Percentiles rank a stretch among this genome's conserved stretches.
phyloP scores from a whole-genome alignment of 2,888 invertebrate genomes.

The Barypeithes pellucidus region DNA sequence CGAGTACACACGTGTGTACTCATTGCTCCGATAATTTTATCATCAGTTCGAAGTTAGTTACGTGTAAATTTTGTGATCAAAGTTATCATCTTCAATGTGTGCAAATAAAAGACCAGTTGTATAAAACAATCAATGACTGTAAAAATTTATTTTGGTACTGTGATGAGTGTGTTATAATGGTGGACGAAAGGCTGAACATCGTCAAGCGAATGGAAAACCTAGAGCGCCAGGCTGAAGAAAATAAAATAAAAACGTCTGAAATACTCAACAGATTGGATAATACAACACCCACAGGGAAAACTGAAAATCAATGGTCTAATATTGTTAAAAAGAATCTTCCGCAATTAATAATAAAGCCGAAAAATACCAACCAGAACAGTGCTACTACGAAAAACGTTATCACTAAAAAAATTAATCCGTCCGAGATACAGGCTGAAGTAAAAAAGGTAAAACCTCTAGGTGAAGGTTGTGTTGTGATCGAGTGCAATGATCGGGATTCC shows the following conservation, averaged over 20 bases:
- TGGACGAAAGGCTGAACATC: constrained; percentile 26
- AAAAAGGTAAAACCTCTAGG: constrained; percentile 13
- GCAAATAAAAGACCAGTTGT: background rate
- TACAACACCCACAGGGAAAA: background rate
- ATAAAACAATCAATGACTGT: constrained; percentile 26
- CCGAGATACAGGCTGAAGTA: constrained; percentile 16
- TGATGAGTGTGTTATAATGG: constrained; percentile 27
- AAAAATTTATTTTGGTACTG: constrained; percentile 25
- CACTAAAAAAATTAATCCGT: constrained; percentile 20
- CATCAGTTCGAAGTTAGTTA: constrained; percentile 20
- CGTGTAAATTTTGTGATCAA: constrained; percentile 29
- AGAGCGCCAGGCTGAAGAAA: constrained; percentile 18
- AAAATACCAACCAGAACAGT: constrained; percentile 26
- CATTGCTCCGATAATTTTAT: constrained; percentile 30
- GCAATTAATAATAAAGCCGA: constrained; percentile 19
- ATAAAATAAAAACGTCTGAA: constrained; percentile 7
- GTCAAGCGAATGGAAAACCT: constrained; percentile 21
- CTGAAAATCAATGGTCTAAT: constrained; percentile 1
- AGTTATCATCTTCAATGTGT: constrained; percentile 22
- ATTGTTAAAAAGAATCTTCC: constrained; percentile 11
- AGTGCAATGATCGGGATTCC: constrained; percentile 11
- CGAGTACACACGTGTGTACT: background rate
- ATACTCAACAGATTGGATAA: constrained; percentile 9
- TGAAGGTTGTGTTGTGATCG: constrained; percentile 16
- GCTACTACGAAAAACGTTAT: constrained; percentile 17